Base-by-base conservation (phyloP, 2,888 invertebrate genomes). In the Orchestes rusci region DNA sequence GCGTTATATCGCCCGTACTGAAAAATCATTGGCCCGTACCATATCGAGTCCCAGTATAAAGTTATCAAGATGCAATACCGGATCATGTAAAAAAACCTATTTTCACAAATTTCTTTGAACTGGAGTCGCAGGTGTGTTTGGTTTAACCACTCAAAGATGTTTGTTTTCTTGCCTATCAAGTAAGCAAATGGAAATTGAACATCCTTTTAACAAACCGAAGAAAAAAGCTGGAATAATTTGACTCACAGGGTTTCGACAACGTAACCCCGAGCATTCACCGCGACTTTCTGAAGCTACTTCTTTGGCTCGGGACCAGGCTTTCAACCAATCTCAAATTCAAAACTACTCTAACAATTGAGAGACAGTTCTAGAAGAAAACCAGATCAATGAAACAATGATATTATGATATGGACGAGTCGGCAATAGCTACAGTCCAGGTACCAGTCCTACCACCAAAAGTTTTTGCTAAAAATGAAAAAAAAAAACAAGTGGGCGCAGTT, bases 391-490 rank as follows among this genome's bases (percentile, higher is more conserved):
- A 8, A 43, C 38, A 3, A 43, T 39, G 38, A 43, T 43, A 2
- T 2, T 43, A n/a, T 12, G 38, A 43, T 23, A 43, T 43, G 38
- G 43, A 31, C 19, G 38, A 43, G 16, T 16, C 43, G 2, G 38
- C 4, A 3, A 16, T 43, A 1, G 30, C 43, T 8, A 39, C 38
- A 4, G 38, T 43, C 2, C 43, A 42, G 12, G 18, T 17, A 13
- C n/a, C n/a, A n/a, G n/a, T n/a, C n/a, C n/a, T 17, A 10, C 2
- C 38, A 1, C 38, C 4, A 38, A 38, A 38, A 19, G 18, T 39
- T 5, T 2, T 43, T 17, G 32, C 38, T n/a, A 15, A 30, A 16
- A 43, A 28, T n/a, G 16, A 19, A 13, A 13, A 31, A 12, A 37
- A 43, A 12, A 43, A 30, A 10, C 30, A 37, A 19, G 38, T 31